Evolutionary conservation across 2,888 invertebrate genomes (phyloP).

Genomic region (Patella ulyssiponensis): DNA sequence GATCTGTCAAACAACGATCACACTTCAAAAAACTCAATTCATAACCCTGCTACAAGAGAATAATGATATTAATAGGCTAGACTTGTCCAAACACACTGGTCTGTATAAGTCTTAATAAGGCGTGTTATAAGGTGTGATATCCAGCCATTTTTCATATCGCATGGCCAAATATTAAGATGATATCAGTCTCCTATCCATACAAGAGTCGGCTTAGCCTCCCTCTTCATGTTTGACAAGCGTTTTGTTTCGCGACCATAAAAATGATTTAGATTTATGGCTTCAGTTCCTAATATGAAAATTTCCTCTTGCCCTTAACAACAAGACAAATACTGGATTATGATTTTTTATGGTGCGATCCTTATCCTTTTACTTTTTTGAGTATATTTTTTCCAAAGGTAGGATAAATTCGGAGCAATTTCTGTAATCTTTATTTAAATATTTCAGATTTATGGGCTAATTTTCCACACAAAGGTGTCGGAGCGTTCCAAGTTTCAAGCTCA

Average conservation of each 20-base stretch:
- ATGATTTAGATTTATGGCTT: neutral
- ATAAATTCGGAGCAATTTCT: no score
- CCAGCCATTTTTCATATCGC: neutral
- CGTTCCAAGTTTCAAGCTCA: no score
- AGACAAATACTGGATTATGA: no score
- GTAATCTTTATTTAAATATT: no score
- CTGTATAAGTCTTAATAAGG: neutral
- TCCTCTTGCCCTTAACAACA: no score
- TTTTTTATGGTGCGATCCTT: no score
- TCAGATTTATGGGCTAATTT: no score
- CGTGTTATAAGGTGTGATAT: neutral
- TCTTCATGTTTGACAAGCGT: slow-evolving; percentile 8
- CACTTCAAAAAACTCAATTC: slow-evolving; percentile 11
- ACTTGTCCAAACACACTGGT: neutral
- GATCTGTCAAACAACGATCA: slow-evolving; percentile 6
- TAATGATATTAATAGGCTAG: slow-evolving; percentile 4
- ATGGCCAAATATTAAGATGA: slow-evolving; percentile 3
- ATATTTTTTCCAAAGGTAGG: no score
- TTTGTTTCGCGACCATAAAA: neutral
- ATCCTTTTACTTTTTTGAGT: no score
- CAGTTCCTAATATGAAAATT: no score
- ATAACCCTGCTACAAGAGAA: neutral
- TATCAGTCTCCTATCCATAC: neutral
- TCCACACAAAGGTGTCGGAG: no score
- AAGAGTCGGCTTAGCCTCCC: neutral